Percentiles rank a stretch among this genome's conserved stretches.
Conservation (phyloP, 2,113 vertebrate species). For the Regulus satrapa region DNA sequence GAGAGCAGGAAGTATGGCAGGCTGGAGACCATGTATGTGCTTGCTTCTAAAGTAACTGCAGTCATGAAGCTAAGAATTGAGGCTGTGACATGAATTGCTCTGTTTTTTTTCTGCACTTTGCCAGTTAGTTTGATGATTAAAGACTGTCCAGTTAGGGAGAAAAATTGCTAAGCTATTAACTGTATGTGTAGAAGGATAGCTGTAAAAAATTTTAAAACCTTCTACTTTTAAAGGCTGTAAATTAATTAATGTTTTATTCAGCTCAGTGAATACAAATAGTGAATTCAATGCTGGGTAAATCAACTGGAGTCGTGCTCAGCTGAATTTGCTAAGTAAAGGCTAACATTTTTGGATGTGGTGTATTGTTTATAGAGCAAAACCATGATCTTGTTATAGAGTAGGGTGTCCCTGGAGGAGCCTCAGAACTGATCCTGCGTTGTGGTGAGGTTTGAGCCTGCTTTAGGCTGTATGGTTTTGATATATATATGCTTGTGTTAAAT, state of each 20-base stretch:
- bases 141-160: not conserved
- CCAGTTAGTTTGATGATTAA: not conserved
- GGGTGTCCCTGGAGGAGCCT: not conserved
- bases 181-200: not conserved
- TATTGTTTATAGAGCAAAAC: not conserved
- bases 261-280: not conserved
- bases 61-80: not conserved
- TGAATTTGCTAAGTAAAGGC: not conserved
- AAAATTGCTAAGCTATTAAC: not conserved
- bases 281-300: not conserved
- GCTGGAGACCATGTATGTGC: not conserved
- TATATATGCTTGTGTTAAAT: not conserved
- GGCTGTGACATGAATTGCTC: not conserved
- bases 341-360: not conserved
- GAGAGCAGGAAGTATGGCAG: not conserved
- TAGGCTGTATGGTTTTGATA: not conserved
- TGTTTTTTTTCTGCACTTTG: not conserved
- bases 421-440: not conserved
- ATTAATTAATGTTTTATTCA: not conserved
- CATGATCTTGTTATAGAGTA: not conserved
- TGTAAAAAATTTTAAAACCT: not conserved
- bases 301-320: not conserved
- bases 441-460: not conserved
- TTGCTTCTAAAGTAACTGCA: not conserved
- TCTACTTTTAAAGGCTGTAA: not conserved